phyloP scores from a whole-genome alignment of 1,140 invertebrate species.

The Lucilia sericata region DNA sequence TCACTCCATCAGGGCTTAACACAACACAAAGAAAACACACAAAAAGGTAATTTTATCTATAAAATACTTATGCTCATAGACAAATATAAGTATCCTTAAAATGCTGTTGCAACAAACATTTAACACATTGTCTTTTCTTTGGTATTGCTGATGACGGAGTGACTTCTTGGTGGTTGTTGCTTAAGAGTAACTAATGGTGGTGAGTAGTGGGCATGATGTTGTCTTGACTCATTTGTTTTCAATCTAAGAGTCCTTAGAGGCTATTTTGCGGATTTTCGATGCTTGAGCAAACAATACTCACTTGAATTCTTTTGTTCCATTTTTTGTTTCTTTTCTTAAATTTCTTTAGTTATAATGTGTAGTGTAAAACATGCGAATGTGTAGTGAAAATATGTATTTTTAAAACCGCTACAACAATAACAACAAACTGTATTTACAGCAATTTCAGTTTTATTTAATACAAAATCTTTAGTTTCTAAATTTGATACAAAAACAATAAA shows the following conservation, averaged over 20 bases:
- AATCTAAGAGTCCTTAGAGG: conserved; percentile 67
- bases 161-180: neutral
- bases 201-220: neutral
- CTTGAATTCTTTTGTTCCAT: neutral
- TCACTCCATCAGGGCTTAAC: conserved; percentile 1
- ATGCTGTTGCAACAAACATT: conserved; percentile 4
- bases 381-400: neutral
- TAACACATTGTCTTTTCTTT: neutral
- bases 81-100: neutral
- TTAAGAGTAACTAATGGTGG: neutral
- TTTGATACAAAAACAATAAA: neutral
- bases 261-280: conserved; percentile 65
- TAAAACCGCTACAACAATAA: too few species aligned
- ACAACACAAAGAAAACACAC: neutral
- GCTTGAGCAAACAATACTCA: conserved; percentile 31
- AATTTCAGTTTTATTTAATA: neutral
- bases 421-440: neutral
- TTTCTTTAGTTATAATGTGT: neutral
- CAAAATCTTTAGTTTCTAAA: neutral
- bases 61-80: neutral
- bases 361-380: neutral
- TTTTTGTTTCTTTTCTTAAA: neutral
- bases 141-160: neutral
- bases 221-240: conserved; percentile 64
- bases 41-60: neutral